These are phyloP conservation scores for Morpho deidamia DNA, from an alignment of 2,888 invertebrate genomes.

Conservation along the genomic window DNA sequence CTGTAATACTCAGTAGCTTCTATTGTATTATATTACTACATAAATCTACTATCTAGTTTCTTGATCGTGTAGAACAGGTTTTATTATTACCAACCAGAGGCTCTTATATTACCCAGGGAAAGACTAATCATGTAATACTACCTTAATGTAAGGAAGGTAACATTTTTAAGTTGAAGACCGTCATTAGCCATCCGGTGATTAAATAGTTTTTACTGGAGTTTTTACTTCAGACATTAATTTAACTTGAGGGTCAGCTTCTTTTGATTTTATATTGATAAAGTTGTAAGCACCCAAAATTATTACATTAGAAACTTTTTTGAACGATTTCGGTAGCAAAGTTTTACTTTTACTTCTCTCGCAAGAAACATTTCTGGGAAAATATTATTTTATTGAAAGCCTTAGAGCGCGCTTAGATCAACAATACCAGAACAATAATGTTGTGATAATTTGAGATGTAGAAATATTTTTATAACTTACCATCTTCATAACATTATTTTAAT, in stretches of 20 bases:
- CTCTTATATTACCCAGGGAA: constrained; percentile 11
- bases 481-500: no score
- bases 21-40: no score
- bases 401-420: no score
- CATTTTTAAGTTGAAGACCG: constrained; percentile 7
- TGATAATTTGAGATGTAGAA: no score
- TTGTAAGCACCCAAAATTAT: not conserved
- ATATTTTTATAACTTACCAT: no score
- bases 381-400: no score
- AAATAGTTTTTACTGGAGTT: constrained; percentile 16
- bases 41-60: not conserved
- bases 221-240: constrained; percentile 13
- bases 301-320: not conserved
- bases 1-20: no score
- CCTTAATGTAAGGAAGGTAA: constrained; percentile 9
- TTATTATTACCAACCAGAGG: constrained; percentile 9
- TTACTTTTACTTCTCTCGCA: no score
- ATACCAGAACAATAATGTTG: no score
- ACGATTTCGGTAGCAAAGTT: no score
- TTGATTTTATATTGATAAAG: constrained; percentile 7
- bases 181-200: constrained; percentile 12
- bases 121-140: constrained; percentile 26
- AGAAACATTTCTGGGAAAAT: no score
- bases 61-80: constrained; percentile 1
- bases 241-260: not conserved